Evolutionary conservation across 2,888 invertebrate species (phyloP).

Genomic region (Hirtodrosophila histrioides): DNA sequence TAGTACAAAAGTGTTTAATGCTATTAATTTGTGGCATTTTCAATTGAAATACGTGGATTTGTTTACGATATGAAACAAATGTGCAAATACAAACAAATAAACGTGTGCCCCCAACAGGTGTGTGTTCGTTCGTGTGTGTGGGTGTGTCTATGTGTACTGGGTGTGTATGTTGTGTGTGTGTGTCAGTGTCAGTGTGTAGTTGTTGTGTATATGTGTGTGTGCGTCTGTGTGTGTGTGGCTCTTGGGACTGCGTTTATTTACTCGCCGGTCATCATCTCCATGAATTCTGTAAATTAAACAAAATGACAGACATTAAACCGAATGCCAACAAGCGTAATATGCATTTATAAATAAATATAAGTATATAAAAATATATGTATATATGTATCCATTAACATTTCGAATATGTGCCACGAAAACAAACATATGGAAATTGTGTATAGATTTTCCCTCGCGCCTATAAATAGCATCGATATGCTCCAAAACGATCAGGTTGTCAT

Average conservation of each 20-base stretch:
- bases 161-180: slow-evolving; percentile 24
- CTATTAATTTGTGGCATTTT: slow-evolving; percentile 56
- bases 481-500: slow-evolving; percentile 73
- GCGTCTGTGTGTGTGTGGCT: slow-evolving; percentile 34
- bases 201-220: slow-evolving; percentile 11
- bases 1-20: slow-evolving; percentile 69
- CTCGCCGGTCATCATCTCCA: slow-evolving; percentile 98
- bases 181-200: slow-evolving; percentile 8
- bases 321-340: slow-evolving; percentile 29
- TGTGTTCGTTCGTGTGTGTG: slow-evolving; percentile 19
- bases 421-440: slow-evolving; percentile 23
- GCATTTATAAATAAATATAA: slow-evolving; percentile 55
- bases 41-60: slow-evolving; percentile 70
- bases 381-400: slow-evolving; percentile 19
- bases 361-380: slow-evolving; percentile 35
- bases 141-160: slow-evolving; percentile 9
- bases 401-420: slow-evolving; percentile 23
- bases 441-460: slow-evolving; percentile 28
- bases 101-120: slow-evolving; percentile 64
- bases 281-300: slow-evolving; percentile 91
- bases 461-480: slow-evolving; percentile 74
- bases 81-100: slow-evolving; percentile 70
- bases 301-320: slow-evolving; percentile 58
- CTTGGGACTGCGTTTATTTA: slow-evolving; percentile 84
- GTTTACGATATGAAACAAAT: slow-evolving; percentile 71